Evolutionary conservation across 2,113 vertebrate species (phyloP).

Genomic region (Tyrannus savana): DNA sequence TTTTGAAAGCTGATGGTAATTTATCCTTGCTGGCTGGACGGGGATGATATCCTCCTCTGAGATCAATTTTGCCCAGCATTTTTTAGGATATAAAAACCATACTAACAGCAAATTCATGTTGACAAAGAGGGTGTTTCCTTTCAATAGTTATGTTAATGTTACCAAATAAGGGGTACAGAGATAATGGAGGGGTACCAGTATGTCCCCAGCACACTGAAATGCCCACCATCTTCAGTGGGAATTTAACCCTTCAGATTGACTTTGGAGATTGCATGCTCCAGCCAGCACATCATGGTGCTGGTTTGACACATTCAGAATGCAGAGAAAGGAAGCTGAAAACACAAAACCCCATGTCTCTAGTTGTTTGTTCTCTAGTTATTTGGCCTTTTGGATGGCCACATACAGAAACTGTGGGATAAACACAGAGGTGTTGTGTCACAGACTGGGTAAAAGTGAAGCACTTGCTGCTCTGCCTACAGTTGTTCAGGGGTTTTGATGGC

Average conservation of each 20-base stretch:
- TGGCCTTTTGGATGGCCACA: background rate
- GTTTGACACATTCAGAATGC: background rate
- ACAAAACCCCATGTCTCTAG: background rate
- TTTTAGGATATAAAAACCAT: conserved; percentile 19
- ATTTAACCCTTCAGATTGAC: background rate
- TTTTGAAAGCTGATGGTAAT: conserved; percentile 76
- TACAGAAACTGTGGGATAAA: background rate
- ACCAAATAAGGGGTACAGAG: background rate
- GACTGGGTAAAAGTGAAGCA: background rate
- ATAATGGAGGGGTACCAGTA: conserved; percentile 17
- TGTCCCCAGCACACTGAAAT: background rate
- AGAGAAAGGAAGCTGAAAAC: background rate
- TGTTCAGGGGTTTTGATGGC: background rate
- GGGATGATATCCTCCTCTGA: conserved; percentile 37
- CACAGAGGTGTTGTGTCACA: background rate
- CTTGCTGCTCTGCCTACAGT: background rate
- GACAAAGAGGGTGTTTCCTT: conserved; percentile 7
- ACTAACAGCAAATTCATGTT: background rate
- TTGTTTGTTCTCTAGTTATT: background rate
- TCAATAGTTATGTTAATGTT: background rate
- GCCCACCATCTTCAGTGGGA: background rate
- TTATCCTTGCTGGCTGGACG: conserved; percentile 47
- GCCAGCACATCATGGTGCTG: accelerated
- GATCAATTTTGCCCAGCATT: conserved; percentile 39
- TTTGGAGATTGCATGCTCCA: background rate